Evolutionary conservation across 2,113 vertebrate species (phyloP).

Genomic region (Brachyhypopomus occidentalis): DNA sequence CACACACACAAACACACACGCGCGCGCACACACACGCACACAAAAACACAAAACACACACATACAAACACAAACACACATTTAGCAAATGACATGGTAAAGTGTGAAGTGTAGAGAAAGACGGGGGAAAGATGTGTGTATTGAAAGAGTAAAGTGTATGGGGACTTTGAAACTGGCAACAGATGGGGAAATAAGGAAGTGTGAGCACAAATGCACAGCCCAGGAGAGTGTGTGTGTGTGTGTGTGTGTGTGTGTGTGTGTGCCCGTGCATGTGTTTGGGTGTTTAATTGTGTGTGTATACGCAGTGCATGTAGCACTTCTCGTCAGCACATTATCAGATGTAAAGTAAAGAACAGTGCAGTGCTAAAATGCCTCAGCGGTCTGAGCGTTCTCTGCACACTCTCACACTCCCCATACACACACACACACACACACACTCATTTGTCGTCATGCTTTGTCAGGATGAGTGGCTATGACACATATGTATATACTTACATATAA

Average conservation of each 20-base stretch:
- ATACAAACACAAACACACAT: neutral
- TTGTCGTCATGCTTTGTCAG: too few relatives aligned
- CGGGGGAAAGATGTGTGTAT: neutral
- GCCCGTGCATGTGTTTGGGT: too few relatives aligned
- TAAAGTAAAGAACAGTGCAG: conserved; percentile 30
- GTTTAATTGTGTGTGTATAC: conserved; percentile 4
- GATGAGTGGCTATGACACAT: too few relatives aligned
- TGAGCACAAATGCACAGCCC: neutral
- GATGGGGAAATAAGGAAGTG: neutral
- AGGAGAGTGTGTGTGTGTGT: neutral
- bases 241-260: neutral
- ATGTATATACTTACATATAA: too few relatives aligned
- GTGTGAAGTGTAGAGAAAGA: neutral
- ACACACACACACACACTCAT: neutral
- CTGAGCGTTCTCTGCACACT: neutral
- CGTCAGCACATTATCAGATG: conserved; percentile 14
- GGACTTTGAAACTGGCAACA: neutral
- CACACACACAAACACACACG: conserved; percentile 7
- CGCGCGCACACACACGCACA: neutral
- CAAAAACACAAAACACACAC: neutral
- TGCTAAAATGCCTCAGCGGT: neutral
- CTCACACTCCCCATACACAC: neutral
- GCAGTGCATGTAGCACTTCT: conserved; percentile 4
- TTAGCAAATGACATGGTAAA: neutral
- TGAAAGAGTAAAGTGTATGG: neutral